Evolutionary conservation across 1,140 invertebrate genomes (phyloP).

Genomic region (Harpegnathos saltator): DNA sequence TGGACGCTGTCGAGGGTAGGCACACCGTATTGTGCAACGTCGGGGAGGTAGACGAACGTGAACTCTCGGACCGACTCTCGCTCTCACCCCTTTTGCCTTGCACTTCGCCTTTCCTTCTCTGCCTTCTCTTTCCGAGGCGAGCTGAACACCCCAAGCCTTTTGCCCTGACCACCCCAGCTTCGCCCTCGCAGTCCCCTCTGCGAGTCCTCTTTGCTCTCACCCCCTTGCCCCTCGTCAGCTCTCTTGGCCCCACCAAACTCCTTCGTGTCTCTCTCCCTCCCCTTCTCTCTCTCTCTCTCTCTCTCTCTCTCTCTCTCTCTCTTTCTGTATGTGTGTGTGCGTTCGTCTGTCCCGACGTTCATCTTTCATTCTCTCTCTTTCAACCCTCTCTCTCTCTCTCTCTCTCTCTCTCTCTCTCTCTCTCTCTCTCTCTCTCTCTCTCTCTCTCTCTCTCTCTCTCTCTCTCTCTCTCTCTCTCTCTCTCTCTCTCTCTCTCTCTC

Average conservation of each 20-base stretch:
- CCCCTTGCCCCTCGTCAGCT: conserved; percentile 54
- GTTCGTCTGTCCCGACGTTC: too few species aligned
- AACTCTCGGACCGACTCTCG: conserved; percentile 79
- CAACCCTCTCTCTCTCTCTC: conserved; percentile 55
- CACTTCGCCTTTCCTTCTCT: conserved; percentile 76
- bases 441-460: too few species aligned
- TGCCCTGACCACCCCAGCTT: conserved; percentile 58
- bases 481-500: conserved; percentile 51
- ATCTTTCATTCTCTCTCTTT: conserved; percentile 17
- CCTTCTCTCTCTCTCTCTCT: neutral
- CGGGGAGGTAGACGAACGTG: conserved; percentile 74
- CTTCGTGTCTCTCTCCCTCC: conserved; percentile 18
- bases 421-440: conserved; percentile 42
- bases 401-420: conserved; percentile 23
- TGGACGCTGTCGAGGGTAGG: conserved; percentile 81
- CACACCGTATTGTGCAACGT: conserved; percentile 82
- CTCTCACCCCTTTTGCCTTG: conserved; percentile 60
- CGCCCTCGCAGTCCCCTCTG: conserved; percentile 39
- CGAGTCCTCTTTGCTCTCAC: conserved; percentile 38
- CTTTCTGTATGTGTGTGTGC: neutral
- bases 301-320: conserved; percentile 8
- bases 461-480: conserved; percentile 7
- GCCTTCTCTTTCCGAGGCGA: conserved; percentile 50
- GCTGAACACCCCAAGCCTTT: conserved; percentile 63
- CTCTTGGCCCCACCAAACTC: conserved; percentile 60